These are phyloP conservation scores for Lacanobia wlatinum DNA, from an alignment of 2,888 invertebrate species.

Conservation along the genomic window DNA sequence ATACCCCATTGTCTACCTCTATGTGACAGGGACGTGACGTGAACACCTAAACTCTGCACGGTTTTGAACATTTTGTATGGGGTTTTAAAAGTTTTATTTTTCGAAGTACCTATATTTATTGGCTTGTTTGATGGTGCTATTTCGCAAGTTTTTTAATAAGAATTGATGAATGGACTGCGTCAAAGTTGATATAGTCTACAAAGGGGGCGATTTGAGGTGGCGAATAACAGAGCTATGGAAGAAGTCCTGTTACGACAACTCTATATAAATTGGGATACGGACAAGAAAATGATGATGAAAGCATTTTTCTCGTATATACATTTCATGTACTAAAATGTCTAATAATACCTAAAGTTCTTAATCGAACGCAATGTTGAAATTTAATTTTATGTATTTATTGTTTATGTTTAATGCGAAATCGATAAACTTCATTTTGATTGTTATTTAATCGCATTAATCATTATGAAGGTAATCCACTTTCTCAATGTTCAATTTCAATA, in stretches of 20 bases:
- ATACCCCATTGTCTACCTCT: slow-evolving; percentile 80
- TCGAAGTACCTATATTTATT: too few relatives aligned
- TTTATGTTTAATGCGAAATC: neutral
- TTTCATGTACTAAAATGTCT: neutral
- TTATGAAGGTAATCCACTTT: slow-evolving; percentile 18
- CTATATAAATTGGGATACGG: neutral
- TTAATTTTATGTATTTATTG: neutral
- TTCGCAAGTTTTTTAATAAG: neutral
- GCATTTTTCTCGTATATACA: neutral
- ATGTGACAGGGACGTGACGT: slow-evolving; percentile 67
- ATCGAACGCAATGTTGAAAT: neutral
- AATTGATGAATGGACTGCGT: too few relatives aligned
- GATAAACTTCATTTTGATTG: slow-evolving; percentile 13
- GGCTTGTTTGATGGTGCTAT: neutral
- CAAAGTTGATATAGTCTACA: neutral
- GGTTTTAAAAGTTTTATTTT: slow-evolving; percentile 32
- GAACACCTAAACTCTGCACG: slow-evolving; percentile 58
- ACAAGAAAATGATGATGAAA: neutral
- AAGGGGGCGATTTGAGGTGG: neutral
- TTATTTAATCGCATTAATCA: slow-evolving; percentile 2
- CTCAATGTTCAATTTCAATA: slow-evolving; percentile 18
- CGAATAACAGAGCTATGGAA: neutral
- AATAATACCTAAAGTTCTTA: neutral
- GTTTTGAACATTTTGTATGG: slow-evolving; percentile 55
- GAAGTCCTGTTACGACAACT: neutral